Base-by-base conservation (phyloP, 30 jellyfish, hydroid and myxozoan species). In the Cassiopea andromeda region DNA sequence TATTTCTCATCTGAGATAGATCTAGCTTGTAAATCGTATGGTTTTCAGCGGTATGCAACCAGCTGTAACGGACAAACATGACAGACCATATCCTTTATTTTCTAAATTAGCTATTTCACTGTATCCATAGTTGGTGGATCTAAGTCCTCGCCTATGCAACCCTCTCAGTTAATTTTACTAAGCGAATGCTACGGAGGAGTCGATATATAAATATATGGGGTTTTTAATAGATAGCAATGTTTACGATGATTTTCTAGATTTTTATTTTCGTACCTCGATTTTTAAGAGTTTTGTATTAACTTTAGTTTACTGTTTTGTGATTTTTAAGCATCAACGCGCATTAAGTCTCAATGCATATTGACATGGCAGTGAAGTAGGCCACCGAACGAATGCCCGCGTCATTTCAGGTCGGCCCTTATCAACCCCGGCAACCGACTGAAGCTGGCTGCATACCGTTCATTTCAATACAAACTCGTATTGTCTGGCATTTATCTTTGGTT, bases 351-450 rank as follows among this genome's bases (percentile, higher is more conserved):
- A 64, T 47, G 81, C 47, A 13, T 67, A 81, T 81, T 81, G 80
- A 64, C 9, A 1, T 8, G 1, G 44, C 43, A 60, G 13, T 67
- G 83, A 69, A 81, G 69, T 64, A 13, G 81, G 80, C 82, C 83
- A 81, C 83, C 90, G 10, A 61, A 7, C 58, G 70, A 38, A 46
- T n/a, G 18, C 79, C 2, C 46, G 90, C 90, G 90, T 81, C 90
- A n/a, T 57, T 81, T 81, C 81, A 81, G 57, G 49, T 17, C 16
- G 54, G 50, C 86, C 72, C 50, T 43, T 60, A 49, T 77, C 74
- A 49, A 54, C 48, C 73, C 54, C n/a, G 7, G 54, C 54, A 48
- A 43, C 54, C 54, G 79, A 70, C 50, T 14, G 54, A 18, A 18
- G 79, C 79, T 70, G 79, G 79, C 38, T 70, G 79, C 79, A 70